Evolutionary conservation across 2,113 vertebrate genomes (phyloP), one percentile per base, ranked within the genome.

Genomic region (Tichodroma muraria): DNA sequence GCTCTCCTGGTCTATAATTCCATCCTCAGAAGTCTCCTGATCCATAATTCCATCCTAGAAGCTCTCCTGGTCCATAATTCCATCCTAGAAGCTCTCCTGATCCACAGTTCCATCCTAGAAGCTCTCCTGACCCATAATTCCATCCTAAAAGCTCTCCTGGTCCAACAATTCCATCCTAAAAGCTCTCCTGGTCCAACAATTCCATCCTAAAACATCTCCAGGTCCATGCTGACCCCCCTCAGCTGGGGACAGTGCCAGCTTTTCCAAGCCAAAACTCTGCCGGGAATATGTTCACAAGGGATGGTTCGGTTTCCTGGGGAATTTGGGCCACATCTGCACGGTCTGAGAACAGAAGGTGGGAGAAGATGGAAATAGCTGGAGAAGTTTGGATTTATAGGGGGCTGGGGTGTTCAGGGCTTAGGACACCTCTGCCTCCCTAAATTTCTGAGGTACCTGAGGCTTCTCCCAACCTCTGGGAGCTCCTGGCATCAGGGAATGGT

Each of bases 71-170:
- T 19, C 50, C 12, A 6, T 14, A 4, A 63, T 22, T 52, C 18
- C 23, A 40, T 10, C 30, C 35, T 25, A 0, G 1, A 40, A 15
- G 0, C 0, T 28, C 28, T 57, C 33, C 19, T 23, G 18, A 6
- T 45, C 25, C 11, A 22, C 22, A 10, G 37, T 37, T 45, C 42
- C 27, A 45, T n/a, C 11, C 37, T 54, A 2, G 1, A 42, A n/a
- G 4, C 2, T 24, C 68, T 72, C 30, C 22, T 15, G 18, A 3
- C 19, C 27, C 10, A 7, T 31, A 6, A 72, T n/a, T 42, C 45
- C n/a, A 17, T 30, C 18, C 19, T 37, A 3, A 3, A 31, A 31
- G 1, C 0, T 15, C 52, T 35, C 53, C 33, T 12, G 8, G 4
- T 68, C 45, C 33, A 5, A n/a, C 19, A 19, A 40, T 64, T 42